phyloP scores from a whole-genome alignment of 2,888 invertebrate species.

The Dicyrtoma fusca region DNA sequence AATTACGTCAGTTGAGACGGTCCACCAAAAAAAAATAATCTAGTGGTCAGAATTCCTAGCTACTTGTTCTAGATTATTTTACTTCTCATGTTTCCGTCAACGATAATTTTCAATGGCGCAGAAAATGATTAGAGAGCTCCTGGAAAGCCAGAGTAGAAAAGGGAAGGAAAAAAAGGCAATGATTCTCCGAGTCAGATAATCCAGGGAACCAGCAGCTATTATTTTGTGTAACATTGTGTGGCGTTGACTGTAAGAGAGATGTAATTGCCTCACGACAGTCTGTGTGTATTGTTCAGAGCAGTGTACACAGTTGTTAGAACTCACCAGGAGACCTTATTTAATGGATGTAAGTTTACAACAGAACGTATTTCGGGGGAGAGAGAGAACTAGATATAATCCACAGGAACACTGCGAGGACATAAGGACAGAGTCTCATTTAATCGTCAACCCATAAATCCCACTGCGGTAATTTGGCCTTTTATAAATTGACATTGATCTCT shows the following conservation, averaged over 20 bases:
- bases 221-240: background rate
- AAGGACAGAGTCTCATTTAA: constrained; percentile 14
- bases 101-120: too few species aligned
- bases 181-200: background rate
- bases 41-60: too few species aligned
- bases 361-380: background rate
- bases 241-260: constrained; percentile 1
- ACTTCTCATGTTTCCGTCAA: too few species aligned
- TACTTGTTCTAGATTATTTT: too few species aligned
- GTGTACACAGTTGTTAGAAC: constrained; percentile 14
- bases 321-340: background rate
- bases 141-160: background rate
- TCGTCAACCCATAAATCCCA: constrained; percentile 32
- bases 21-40: too few species aligned
- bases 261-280: constrained; percentile 13
- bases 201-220: background rate
- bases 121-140: too few species aligned
- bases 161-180: background rate
- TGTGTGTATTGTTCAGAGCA: background rate
- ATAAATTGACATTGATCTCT: constrained; percentile 37
- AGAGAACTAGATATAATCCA: constrained; percentile 13
- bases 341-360: constrained; percentile 5
- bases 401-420: background rate
- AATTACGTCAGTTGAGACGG: too few species aligned
- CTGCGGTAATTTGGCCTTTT: constrained; percentile 34